A percentile compares a stretch with the other conserved stretches of the same genome.
Evolutionary conservation across 2,888 invertebrate genomes (phyloP).

Genomic region (Philhelius pedissequus): DNA sequence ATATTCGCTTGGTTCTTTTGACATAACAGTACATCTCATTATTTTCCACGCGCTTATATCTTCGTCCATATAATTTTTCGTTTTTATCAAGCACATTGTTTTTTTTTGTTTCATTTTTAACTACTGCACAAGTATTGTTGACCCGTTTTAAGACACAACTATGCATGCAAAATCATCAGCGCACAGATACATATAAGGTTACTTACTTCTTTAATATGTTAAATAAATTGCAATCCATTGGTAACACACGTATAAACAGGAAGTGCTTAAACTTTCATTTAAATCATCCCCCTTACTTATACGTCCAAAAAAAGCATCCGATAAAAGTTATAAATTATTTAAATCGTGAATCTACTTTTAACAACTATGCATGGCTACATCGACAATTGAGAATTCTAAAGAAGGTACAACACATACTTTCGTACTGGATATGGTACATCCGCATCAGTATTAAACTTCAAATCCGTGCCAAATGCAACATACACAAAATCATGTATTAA

Average conservation of each 20-base stretch:
- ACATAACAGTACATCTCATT: too few species aligned
- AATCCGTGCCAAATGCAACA: slow-evolving; percentile 62
- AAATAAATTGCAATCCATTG: not conserved
- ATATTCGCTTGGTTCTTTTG: too few species aligned
- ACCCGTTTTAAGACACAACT: too few species aligned
- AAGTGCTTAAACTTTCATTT: slow-evolving; percentile 27
- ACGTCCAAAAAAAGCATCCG: slow-evolving; percentile 5
- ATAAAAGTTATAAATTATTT: slow-evolving; percentile 57
- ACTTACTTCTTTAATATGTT: slow-evolving; percentile 20
- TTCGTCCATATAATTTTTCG: too few species aligned
- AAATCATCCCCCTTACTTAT: not conserved
- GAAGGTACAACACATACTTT: not conserved
- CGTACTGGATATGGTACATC: slow-evolving; percentile 16
- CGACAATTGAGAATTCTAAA: not conserved
- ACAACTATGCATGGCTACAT: not conserved
- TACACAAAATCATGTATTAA: slow-evolving; percentile 34
- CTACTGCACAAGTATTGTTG: not conserved
- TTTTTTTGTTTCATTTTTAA: not conserved
- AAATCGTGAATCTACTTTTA: slow-evolving; percentile 45
- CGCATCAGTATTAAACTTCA: slow-evolving; percentile 45
- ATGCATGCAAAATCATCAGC: not conserved
- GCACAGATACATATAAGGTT: slow-evolving; percentile 56
- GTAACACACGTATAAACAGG: not conserved
- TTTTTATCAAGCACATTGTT: not conserved
- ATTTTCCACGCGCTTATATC: too few species aligned